phyloP scores from a whole-genome alignment of 2,113 vertebrate genomes.

The Hippocampus mohnikei region DNA sequence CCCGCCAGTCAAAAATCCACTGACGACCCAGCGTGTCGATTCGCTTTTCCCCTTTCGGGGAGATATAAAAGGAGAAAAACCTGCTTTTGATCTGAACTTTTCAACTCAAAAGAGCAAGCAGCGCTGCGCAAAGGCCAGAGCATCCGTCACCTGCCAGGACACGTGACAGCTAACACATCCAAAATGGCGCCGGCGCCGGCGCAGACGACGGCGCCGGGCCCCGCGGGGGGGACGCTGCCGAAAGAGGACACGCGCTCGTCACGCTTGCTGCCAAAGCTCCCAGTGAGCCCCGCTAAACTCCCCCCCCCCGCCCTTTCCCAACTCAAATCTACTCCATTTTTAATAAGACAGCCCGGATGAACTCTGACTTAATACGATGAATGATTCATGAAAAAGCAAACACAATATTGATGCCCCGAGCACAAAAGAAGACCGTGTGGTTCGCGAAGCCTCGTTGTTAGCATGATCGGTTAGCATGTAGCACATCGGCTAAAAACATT shows the following conservation, averaged over 20 bases:
- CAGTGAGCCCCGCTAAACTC: background rate
- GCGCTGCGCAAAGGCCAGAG: background rate
- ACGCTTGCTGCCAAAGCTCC: background rate
- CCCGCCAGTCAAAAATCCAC: too few relatives aligned
- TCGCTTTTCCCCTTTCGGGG: background rate
- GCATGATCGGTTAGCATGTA: background rate
- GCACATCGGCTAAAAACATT: background rate
- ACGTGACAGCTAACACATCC: background rate
- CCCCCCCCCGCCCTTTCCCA: background rate
- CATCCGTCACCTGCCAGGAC: background rate
- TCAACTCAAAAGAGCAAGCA: background rate
- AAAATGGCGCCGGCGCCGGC: background rate
- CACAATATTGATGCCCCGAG: background rate
- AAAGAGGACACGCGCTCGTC: background rate
- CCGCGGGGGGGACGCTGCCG: background rate
- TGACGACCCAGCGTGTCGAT: background rate
- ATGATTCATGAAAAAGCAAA: slow-evolving; percentile 1
- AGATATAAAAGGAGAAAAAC: background rate
- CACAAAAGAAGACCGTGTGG: background rate
- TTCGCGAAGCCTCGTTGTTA: background rate
- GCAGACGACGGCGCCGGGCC: background rate
- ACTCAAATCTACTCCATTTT: background rate
- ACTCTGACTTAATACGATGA: slow-evolving; percentile 3
- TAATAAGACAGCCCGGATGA: background rate
- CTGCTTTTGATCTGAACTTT: background rate